Conservation (phyloP, 2,888 invertebrate species). For the Mesorhabditis spiculigera region DNA sequence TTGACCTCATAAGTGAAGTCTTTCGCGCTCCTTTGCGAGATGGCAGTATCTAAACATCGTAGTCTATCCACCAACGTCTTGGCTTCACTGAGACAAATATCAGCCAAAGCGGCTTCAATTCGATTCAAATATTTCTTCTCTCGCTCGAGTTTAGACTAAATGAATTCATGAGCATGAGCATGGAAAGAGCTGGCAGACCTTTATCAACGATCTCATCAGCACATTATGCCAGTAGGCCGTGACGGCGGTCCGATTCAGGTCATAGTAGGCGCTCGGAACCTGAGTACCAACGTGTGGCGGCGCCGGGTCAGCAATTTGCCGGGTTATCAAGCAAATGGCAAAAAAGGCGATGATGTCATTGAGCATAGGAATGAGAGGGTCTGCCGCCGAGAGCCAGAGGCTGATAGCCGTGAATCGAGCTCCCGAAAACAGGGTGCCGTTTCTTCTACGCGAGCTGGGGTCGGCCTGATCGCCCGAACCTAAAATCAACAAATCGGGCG, state of each 20-base stretch:
- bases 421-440: no score
- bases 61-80: not conserved
- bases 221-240: constrained; percentile 4
- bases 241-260: not conserved
- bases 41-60: not conserved
- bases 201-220: not conserved
- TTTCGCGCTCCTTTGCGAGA: not conserved
- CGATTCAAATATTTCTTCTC: not conserved
- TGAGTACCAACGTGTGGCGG: not conserved
- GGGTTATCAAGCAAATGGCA: no score
- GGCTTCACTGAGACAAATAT: not conserved
- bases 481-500: no score
- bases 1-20: no score
- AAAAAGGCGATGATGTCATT: no score
- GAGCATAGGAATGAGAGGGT: no score
- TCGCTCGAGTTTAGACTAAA: not conserved
- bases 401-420: no score
- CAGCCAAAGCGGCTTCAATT: not conserved
- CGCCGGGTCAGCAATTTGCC: no score
- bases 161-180: not conserved
- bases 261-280: not conserved
- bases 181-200: not conserved
- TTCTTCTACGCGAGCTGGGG: no score
- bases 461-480: no score
- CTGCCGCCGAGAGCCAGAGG: no score